These are phyloP conservation scores for Branchellion lobata DNA, from an alignment of 2,888 invertebrate genomes.

Conservation along the genomic window DNA sequence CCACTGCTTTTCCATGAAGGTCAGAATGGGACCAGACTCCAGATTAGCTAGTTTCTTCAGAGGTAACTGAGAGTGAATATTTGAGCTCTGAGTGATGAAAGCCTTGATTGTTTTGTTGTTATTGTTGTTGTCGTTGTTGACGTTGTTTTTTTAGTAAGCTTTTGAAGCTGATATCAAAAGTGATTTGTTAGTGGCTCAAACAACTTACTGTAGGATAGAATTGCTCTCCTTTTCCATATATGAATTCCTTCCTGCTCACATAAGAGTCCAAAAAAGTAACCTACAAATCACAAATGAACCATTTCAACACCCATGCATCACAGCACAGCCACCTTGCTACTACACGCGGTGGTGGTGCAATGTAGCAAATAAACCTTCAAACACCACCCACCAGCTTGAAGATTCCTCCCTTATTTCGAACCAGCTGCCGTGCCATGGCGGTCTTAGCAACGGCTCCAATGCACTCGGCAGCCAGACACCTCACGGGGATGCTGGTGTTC, in stretches of 20 bases:
- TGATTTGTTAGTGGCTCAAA: too few species aligned
- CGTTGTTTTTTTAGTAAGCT: too few species aligned
- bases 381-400: constrained; percentile 22
- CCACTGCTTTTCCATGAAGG: constrained; percentile 39
- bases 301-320: too few species aligned
- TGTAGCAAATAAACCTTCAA: too few species aligned
- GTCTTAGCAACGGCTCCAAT: constrained; percentile 37
- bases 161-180: too few species aligned
- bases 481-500: constrained; percentile 15
- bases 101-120: background rate
- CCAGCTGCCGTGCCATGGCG: constrained; percentile 23
- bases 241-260: constrained; percentile 32
- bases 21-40: constrained; percentile 19
- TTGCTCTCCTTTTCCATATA: constrained; percentile 16
- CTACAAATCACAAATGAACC: constrained; percentile 10
- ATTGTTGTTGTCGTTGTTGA: background rate
- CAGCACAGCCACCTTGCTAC: too few species aligned
- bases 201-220: constrained; percentile 34
- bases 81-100: background rate
- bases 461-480: constrained; percentile 40
- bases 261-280: constrained; percentile 36
- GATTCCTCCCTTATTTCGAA: constrained; percentile 20
- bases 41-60: constrained; percentile 25
- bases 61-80: constrained; percentile 7
- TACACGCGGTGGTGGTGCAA: too few species aligned